Evolutionary conservation across 2,113 vertebrate species (phyloP), one percentile per base, ranked within the genome.

Genomic region (Urocitellus parryii): DNA sequence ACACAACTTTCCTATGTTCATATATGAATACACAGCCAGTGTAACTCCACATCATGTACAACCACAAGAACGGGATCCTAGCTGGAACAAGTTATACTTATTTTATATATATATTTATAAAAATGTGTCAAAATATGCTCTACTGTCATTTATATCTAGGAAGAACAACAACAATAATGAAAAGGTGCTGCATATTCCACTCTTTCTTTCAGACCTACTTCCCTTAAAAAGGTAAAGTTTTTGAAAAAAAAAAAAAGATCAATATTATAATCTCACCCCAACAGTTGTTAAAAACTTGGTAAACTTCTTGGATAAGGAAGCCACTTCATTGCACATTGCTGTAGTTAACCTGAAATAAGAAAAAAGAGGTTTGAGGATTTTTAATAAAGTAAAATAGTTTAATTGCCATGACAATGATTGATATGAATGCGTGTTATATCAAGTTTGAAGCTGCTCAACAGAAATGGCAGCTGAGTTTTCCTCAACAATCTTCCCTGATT

Each of bases 261-360:
- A 86, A 61, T 67, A 74, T 13, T 77, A 67, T 80, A 74, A 37
- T 95, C 99, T 98, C 99, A 99, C 99, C 99, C 99, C 99, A 96
- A 98, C 97, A 76, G 98, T 94, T 91, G 99, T 99, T 97, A 99
- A 98, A 25, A 98, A 99, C 85, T 98, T 98, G 0, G 98, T 99
- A 98, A 99, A 99, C 98, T 98, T 99, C 98, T 98, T 99, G 39
- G 99, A 98, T 98, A 99, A 98, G 90, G 98, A 99, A 65, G 98
- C 98, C 91, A 99, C 99, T 98, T 99, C 99, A 96, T 99, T 99
- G 98, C 99, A 99, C 99, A 99, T 99, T 86, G 99, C 99, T 94
- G 98, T 98, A 51, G 99, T 99, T 98, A 99, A 98, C 98, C 99
- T 99, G 98, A 83, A 98, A 97, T 72, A 73, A 93, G 79, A 92